phyloP scores from a whole-genome alignment of 2,113 vertebrate species.

The Greenwoodochromis staneri region DNA sequence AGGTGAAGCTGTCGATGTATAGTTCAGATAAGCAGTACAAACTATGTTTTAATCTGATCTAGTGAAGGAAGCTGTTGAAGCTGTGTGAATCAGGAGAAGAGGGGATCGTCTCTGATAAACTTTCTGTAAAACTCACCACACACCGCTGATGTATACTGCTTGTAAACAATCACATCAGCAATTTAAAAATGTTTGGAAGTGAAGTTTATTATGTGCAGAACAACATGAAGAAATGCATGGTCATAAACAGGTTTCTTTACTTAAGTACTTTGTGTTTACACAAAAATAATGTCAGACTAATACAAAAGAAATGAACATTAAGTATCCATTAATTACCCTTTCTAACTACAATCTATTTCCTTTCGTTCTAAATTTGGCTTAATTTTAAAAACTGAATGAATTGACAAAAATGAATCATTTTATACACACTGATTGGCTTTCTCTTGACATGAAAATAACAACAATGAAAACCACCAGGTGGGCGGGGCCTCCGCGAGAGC shows the following conservation, averaged over 20 bases:
- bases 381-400: accelerated
- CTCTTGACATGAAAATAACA: neutral
- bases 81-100: neutral
- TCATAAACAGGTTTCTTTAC: neutral
- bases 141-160: neutral
- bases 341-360: neutral
- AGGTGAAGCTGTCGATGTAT: neutral
- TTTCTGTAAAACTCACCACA: neutral
- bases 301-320: neutral
- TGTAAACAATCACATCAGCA: neutral
- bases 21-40: neutral
- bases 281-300: neutral
- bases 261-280: accelerated
- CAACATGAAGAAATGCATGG: neutral
- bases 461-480: accelerated
- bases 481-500: accelerated
- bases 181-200: neutral
- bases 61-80: neutral
- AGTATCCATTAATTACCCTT: accelerated
- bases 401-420: neutral
- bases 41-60: neutral
- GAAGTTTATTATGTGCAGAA: neutral
- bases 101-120: accelerated
- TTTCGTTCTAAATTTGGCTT: accelerated
- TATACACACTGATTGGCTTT: neutral